A percentile compares a stretch with the other conserved stretches of the same genome.
Conservation (phyloP, 2,113 vertebrate genomes). For the Ctenomys sociabilis region DNA sequence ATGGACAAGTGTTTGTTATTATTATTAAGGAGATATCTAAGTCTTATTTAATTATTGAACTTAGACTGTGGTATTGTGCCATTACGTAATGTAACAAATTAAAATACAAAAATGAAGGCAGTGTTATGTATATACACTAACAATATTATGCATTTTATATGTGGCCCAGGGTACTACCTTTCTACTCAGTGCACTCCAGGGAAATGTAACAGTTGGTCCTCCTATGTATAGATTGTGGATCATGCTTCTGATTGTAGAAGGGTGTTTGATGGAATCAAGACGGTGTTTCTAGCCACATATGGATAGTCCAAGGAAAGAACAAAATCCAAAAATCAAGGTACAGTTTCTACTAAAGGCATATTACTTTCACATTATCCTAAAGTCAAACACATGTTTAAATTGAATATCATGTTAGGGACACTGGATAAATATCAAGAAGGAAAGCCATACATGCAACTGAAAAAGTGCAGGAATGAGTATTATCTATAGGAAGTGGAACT, state of each 20-base stretch:
- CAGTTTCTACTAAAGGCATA: neutral
- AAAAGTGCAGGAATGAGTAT: neutral
- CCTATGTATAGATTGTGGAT: neutral
- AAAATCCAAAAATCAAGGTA: neutral
- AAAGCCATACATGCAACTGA: neutral
- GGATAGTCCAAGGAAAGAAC: neutral
- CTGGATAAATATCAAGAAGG: neutral
- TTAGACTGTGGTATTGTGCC: neutral
- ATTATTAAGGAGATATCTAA: neutral
- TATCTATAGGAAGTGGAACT: neutral
- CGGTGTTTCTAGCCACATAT: neutral
- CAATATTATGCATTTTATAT: neutral
- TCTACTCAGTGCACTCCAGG: neutral
- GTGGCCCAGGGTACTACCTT: neutral
- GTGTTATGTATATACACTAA: neutral
- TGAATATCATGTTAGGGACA: neutral
- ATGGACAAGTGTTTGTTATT: neutral
- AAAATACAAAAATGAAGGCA: neutral
- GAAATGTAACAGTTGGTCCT: neutral
- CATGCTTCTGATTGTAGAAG: neutral
- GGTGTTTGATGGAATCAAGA: too few species aligned
- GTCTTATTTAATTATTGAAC: neutral
- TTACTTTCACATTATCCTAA: neutral
- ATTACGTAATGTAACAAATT: neutral
- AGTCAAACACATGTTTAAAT: neutral